phyloP scores from a whole-genome alignment of 2,797 vertebrate genomes.

The Molossus molossus region DNA sequence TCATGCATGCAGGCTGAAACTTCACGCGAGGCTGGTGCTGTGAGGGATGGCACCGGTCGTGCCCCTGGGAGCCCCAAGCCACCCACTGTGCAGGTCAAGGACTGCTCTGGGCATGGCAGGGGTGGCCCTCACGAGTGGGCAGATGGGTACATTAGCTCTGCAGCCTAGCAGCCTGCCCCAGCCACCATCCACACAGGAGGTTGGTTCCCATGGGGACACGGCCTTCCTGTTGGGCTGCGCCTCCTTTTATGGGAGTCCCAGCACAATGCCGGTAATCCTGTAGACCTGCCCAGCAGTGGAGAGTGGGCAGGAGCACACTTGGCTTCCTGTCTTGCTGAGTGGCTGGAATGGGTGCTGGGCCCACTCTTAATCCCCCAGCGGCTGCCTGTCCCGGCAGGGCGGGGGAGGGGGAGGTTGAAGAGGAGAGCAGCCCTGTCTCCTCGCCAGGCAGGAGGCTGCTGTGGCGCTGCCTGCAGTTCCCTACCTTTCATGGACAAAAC shows the following conservation, averaged over 20 bases:
- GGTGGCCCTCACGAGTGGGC: neutral
- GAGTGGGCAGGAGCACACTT: constrained; percentile 75
- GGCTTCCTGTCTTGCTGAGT: constrained; percentile 87
- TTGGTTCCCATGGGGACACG: neutral
- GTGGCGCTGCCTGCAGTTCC: neutral
- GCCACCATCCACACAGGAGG: neutral
- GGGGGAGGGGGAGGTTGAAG: neutral
- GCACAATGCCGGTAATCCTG: constrained; percentile 57
- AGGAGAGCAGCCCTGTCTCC: neutral
- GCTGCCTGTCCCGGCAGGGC: constrained; percentile 12
- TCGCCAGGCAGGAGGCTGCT: constrained; percentile 23
- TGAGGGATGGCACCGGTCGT: neutral
- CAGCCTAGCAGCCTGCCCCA: neutral
- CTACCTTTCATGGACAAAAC: neutral
- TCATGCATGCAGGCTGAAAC: constrained; percentile 39
- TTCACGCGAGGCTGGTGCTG: neutral
- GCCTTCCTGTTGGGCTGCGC: constrained; percentile 11
- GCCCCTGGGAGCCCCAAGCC: neutral
- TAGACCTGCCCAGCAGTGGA: constrained; percentile 36
- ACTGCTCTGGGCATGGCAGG: neutral
- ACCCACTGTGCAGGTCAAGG: neutral
- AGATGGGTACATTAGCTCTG: too few species aligned
- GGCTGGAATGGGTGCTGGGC: constrained; percentile 84
- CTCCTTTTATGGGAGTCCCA: constrained; percentile 45
- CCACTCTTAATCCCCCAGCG: constrained; percentile 84